These are phyloP conservation scores for Spisula subtruncata DNA, from an alignment of 2,888 invertebrate genomes.

Conservation along the genomic window DNA sequence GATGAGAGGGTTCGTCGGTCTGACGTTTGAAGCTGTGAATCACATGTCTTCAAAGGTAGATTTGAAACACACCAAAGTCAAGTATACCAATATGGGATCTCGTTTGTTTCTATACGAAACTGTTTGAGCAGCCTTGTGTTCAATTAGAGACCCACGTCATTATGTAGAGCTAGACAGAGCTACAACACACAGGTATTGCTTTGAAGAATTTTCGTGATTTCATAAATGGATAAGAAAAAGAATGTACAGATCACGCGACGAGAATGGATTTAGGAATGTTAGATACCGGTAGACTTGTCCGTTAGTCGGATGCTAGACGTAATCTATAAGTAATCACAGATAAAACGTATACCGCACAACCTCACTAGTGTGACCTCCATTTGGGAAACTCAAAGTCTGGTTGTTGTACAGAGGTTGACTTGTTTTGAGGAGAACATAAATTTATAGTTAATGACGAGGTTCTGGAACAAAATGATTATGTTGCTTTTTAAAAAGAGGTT, in stretches of 20 bases:
- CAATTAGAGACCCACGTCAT: slow-evolving; percentile 21
- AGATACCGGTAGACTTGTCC: neutral
- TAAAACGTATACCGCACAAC: neutral
- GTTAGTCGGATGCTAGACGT: neutral
- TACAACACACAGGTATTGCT: slow-evolving; percentile 4
- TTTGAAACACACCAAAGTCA: slow-evolving; percentile 10
- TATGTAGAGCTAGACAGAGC: neutral
- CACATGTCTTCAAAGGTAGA: slow-evolving; percentile 15
- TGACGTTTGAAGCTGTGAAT: neutral
- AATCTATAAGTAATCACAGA: neutral
- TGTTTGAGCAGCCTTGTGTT: neutral
- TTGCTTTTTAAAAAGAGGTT: no score
- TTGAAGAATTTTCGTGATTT: slow-evolving; percentile 8
- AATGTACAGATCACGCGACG: neutral
- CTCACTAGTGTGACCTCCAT: no score
- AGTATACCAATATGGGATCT: slow-evolving; percentile 3
- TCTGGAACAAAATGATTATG: no score
- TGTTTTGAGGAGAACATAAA: no score
- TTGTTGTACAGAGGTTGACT: no score
- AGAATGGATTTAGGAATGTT: neutral
- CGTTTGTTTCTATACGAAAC: neutral
- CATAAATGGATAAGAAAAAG: slow-evolving; percentile 3
- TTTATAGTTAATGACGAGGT: no score
- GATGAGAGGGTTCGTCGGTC: neutral
- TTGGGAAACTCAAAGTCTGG: no score